Evolutionary conservation across 2,113 vertebrate species (phyloP), one percentile per base, ranked within the genome.

Genomic region (Triplophysa dalaica): DNA sequence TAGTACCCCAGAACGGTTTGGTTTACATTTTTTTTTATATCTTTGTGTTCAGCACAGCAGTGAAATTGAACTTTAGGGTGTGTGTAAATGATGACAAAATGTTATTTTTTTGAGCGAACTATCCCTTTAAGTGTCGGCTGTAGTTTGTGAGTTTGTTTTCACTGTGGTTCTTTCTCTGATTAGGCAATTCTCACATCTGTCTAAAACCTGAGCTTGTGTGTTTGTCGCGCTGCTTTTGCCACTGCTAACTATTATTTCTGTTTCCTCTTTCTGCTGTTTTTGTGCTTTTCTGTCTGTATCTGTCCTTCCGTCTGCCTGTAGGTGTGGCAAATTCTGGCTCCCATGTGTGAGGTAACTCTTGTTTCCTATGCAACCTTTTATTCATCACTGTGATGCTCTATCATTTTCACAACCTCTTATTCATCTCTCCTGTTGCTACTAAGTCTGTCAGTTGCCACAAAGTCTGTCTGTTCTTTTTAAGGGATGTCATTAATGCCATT

Each of bases 291-390:
- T 76, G 26, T 63, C 56, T 75, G 41, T 29, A 1, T 86, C 87
- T 86, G 82, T 79, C 85, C 43, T 85, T 84, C 82, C 77, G 82
- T 89, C 85, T 89, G 84, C 90, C 86, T 92, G 79, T 88, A 96
- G 95, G 95, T 96, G 88, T 96, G 94, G 94, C 92, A 93, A 89
- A 94, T 94, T 93, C 90, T 95, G 91, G 94, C 92, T 86, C 95
- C 94, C 79, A 93, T 96, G 90, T 96, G 94, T 33, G 93, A 96
- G 95, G 94, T 97, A 96, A 97, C 89, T 61, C 65, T 85, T 87
- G 72, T 81, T 52, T 81, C 74, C 74, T 48, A 52, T 81, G 74
- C 70, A 63, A 62, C 56, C 66, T 16, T 54, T 61, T 73, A 38
- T 60, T 63, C 48, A 10, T 78, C 50, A 33, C n/a, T 24, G 8